Evolutionary conservation across 2,113 vertebrate genomes (phyloP).

Genomic region (Corynorhinus townsendii): DNA sequence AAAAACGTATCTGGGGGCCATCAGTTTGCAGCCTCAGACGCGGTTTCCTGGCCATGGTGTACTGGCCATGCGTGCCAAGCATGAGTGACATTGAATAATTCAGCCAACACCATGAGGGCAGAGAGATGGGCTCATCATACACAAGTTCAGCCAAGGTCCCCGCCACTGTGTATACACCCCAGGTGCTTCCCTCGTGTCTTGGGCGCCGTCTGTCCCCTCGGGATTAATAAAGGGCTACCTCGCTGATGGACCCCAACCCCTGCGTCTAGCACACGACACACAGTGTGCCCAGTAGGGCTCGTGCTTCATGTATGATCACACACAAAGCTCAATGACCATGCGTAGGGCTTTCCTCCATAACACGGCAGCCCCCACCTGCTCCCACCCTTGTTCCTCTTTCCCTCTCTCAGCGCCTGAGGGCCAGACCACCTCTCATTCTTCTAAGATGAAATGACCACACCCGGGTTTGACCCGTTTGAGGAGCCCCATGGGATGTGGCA

Average conservation of each 20-base stretch:
- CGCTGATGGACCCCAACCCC: background rate
- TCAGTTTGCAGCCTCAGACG: background rate
- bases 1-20: background rate
- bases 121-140: background rate
- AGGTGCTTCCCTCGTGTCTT: background rate
- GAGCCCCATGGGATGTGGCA: fast-evolving
- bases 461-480: background rate
- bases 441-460: background rate
- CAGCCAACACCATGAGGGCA: background rate
- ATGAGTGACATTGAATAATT: background rate
- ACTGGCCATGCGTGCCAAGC: background rate
- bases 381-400: background rate
- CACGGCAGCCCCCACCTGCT: background rate
- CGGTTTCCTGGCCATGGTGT: background rate
- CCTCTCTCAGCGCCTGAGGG: background rate
- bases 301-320: background rate
- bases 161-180: fast-evolving
- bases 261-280: background rate
- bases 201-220: fast-evolving
- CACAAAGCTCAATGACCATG: background rate
- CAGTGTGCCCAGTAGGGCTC: fast-evolving
- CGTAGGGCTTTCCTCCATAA: background rate
- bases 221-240: background rate
- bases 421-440: background rate
- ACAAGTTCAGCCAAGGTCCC: fast-evolving